Conservation (phyloP, 1,140 invertebrate species). For the Rhagoletis pomonella region DNA sequence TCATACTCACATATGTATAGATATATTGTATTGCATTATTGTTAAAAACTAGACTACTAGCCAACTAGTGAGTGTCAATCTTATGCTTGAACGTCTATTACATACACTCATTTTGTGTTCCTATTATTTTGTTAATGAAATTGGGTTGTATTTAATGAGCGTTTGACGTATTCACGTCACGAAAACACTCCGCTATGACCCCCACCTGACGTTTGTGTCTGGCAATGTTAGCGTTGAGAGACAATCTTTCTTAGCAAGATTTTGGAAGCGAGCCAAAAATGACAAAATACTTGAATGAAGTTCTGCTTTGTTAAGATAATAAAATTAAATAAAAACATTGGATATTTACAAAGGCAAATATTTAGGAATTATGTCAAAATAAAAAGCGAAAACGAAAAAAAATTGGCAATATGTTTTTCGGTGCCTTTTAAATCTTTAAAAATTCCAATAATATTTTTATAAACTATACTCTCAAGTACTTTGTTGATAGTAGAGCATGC, state of each 20-base stretch:
- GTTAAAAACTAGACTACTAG: background rate
- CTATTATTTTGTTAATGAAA: background rate
- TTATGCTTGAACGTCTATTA: background rate
- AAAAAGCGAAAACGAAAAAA: background rate
- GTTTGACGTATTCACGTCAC: constrained; percentile 34
- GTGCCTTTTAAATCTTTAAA: background rate
- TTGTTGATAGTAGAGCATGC: background rate
- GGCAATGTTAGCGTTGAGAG: background rate
- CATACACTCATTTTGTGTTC: background rate
- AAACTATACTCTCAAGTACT: background rate
- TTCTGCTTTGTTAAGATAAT: background rate
- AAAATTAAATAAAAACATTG: background rate
- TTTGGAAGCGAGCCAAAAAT: constrained; percentile 19
- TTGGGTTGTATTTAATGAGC: background rate
- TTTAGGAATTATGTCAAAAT: background rate
- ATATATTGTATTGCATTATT: too few relatives aligned
- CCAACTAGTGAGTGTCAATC: background rate
- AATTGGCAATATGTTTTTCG: too few relatives aligned
- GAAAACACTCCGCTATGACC: background rate
- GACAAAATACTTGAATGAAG: constrained; percentile 30
- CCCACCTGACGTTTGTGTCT: background rate
- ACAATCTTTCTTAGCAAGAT: background rate
- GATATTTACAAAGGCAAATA: background rate
- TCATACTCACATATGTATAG: too few relatives aligned
- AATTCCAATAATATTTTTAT: background rate